A percentile compares a stretch with the other conserved stretches of the same genome.
Evolutionary conservation across 2,113 vertebrate genomes (phyloP).

Genomic region (Trogon melanurus): DNA sequence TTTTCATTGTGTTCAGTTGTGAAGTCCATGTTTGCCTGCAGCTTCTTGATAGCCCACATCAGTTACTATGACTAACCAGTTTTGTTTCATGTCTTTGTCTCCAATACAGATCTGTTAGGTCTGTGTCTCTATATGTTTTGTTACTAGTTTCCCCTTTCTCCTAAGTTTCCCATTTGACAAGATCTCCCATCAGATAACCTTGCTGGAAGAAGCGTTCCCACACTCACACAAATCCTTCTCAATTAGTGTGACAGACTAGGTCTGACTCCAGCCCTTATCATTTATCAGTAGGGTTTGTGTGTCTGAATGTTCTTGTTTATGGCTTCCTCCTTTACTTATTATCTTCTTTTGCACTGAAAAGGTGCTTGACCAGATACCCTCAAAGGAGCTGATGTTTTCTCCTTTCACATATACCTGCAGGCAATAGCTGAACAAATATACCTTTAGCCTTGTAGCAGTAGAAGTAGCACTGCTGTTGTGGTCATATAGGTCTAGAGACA

Average conservation of each 20-base stretch:
- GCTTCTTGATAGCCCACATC: rapidly evolving
- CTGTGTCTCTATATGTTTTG: neutral
- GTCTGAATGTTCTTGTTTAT: neutral
- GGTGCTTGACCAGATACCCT: neutral
- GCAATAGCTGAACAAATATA: neutral
- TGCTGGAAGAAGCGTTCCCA: neutral
- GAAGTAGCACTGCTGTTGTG: neutral
- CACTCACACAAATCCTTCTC: neutral
- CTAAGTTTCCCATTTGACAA: neutral
- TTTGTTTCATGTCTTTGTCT: neutral
- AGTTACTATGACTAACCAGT: neutral
- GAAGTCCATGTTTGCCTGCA: neutral
- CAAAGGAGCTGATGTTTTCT: neutral
- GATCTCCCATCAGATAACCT: neutral
- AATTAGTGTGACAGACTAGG: neutral
- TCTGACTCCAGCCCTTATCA: neutral
- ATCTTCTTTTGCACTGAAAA: neutral
- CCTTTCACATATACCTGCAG: neutral
- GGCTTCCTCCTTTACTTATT: neutral
- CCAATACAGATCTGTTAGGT: neutral
- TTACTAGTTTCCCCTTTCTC: neutral
- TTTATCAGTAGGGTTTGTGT: neutral
- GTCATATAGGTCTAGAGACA: neutral
- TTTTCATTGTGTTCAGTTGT: neutral
- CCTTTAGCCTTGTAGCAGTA: neutral